Evolutionary conservation across 2,113 vertebrate species (phyloP).

Genomic region (Chaenogobius annularis): DNA sequence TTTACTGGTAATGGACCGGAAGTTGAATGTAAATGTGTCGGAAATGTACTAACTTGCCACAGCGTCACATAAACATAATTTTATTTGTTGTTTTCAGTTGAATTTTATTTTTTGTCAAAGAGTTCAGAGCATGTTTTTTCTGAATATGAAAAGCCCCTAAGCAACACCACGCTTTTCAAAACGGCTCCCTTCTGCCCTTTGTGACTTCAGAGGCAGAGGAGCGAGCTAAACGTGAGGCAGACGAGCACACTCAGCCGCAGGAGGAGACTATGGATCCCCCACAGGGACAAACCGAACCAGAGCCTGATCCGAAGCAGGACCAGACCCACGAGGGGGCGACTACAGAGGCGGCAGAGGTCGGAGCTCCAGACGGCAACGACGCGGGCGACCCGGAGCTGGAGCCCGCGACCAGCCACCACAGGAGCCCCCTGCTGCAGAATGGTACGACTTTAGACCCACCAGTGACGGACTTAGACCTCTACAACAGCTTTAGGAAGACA

Average conservation of each 20-base stretch:
- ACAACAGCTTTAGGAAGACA: no score
- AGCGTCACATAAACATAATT: no score
- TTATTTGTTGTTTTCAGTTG: no score
- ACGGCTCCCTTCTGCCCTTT: neutral
- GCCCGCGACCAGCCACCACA: slow-evolving; percentile 46
- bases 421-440: slow-evolving; percentile 71
- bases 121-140: neutral
- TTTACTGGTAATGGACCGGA: no score
- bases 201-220: slow-evolving; percentile 82
- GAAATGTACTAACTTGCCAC: no score
- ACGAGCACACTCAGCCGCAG: slow-evolving; percentile 76
- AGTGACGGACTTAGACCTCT: neutral
- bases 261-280: slow-evolving; percentile 69
- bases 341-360: slow-evolving; percentile 52
- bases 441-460: slow-evolving; percentile 57
- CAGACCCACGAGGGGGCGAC: neutral
- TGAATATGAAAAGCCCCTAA: neutral
- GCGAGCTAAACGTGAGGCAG: slow-evolving; percentile 74
- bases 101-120: neutral
- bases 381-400: slow-evolving; percentile 49
- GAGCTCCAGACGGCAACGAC: slow-evolving; percentile 57
- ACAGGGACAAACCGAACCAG: slow-evolving; percentile 65
- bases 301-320: slow-evolving; percentile 64
- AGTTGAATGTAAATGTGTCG: no score
- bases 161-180: neutral